Conservation (phyloP, 2,797 vertebrate genomes). For the Acipenser oxyrinchus region DNA sequence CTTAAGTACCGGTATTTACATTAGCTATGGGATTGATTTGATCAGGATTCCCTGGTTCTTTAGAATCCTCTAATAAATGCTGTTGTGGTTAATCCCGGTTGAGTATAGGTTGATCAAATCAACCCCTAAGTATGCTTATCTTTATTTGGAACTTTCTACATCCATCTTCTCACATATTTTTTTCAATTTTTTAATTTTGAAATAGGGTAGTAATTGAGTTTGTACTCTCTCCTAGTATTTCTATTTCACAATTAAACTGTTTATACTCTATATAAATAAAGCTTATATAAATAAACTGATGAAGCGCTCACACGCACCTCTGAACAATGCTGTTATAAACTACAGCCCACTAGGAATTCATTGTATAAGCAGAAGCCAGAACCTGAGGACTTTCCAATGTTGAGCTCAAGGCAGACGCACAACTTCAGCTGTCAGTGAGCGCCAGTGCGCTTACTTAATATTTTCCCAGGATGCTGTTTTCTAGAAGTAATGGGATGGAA, state of each 20-base stretch:
- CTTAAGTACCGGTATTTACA: too few relatives aligned
- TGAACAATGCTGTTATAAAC: not conserved
- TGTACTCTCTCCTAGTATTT: not conserved
- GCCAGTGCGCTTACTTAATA: not conserved
- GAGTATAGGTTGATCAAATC: too few relatives aligned
- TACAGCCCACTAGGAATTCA: not conserved
- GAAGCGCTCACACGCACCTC: not conserved
- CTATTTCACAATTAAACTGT: not conserved
- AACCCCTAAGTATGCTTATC: too few relatives aligned
- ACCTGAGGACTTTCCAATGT: conserved; percentile 1
- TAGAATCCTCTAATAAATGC: too few relatives aligned
- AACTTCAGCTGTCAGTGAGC: not conserved
- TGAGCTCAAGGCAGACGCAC: not conserved
- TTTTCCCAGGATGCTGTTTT: not conserved
- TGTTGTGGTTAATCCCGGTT: too few relatives aligned
- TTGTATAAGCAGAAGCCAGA: not conserved
- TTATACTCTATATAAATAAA: not conserved
- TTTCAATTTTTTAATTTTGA: too few relatives aligned
- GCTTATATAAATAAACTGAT: not conserved
- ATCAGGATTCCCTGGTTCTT: too few relatives aligned
- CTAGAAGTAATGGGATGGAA: conserved; percentile 1
- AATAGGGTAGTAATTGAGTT: too few relatives aligned
- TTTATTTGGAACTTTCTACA: too few relatives aligned
- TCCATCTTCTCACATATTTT: too few relatives aligned
- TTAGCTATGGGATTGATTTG: too few relatives aligned